Percentiles rank a stretch among this genome's conserved stretches.
These are phyloP conservation scores for Otolemur crassicaudatus DNA, from an alignment of 2,797 vertebrate species.

Conservation along the genomic window DNA sequence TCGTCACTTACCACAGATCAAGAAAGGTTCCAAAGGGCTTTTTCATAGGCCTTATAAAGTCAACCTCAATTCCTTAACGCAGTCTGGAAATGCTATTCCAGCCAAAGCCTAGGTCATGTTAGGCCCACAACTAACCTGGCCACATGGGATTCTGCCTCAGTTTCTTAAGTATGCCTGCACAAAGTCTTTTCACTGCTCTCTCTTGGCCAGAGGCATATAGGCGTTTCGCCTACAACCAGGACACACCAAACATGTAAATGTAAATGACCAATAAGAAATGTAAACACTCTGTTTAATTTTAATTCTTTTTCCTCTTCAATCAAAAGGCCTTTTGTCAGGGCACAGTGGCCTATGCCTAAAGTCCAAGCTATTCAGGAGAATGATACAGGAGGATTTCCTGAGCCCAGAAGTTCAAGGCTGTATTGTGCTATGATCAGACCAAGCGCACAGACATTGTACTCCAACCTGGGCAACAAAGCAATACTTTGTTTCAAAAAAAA, in stretches of 20 bases:
- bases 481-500: background rate
- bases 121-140: no score
- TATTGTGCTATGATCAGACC: background rate
- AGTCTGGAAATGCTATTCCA: no score
- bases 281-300: background rate
- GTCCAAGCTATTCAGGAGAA: background rate
- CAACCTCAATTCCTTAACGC: no score
- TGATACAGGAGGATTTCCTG: background rate
- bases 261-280: background rate
- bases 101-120: no score
- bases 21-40: no score
- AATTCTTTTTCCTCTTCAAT: background rate
- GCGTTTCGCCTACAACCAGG: background rate
- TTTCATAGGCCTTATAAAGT: no score
- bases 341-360: background rate
- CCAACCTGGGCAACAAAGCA: background rate
- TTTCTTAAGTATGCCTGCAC: no score
- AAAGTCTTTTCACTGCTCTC: no score
- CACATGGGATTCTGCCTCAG: no score
- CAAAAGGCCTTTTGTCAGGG: conserved; percentile 12
- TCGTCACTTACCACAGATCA: no score
- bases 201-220: no score
- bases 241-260: background rate
- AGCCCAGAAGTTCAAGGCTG: background rate
- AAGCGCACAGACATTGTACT: background rate